Conservation (phyloP, 2,113 vertebrate genomes). For the Rostratula benghalensis region DNA sequence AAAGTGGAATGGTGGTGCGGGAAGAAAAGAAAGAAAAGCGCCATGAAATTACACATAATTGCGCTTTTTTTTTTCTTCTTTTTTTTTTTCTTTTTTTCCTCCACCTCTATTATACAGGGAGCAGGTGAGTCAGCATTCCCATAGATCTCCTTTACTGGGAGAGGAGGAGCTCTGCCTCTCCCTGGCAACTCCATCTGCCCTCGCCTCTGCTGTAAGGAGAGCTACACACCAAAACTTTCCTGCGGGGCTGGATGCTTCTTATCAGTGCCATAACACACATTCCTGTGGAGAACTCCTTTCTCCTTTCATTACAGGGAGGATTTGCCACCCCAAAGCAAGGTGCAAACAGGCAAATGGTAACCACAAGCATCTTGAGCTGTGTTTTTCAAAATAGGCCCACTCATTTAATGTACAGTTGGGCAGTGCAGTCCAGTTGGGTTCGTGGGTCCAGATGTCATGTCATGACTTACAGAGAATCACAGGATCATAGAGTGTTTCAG, state of each 20-base stretch:
- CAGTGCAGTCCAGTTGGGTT: background rate
- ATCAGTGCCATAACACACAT: background rate
- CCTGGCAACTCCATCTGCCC: background rate
- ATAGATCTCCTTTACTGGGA: background rate
- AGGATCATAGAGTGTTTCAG: background rate
- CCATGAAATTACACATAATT: background rate
- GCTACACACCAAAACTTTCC: background rate
- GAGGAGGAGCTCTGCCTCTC: background rate
- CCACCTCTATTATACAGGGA: background rate
- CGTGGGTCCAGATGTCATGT: background rate
- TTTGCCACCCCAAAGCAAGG: background rate
- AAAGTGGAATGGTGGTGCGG: background rate
- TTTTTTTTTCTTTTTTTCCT: background rate
- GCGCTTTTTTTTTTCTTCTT: background rate
- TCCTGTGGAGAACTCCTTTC: background rate
- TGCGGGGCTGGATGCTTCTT: background rate
- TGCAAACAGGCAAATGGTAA: background rate
- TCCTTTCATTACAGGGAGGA: background rate
- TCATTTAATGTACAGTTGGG: background rate
- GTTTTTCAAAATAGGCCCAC: background rate
- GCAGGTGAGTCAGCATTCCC: conserved; percentile 45
- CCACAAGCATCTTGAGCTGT: background rate
- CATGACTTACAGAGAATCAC: background rate
- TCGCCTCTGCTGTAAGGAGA: background rate
- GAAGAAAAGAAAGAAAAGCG: background rate